phyloP scores from a whole-genome alignment of 1,140 invertebrate genomes.

The Steinernema feltiae region DNA sequence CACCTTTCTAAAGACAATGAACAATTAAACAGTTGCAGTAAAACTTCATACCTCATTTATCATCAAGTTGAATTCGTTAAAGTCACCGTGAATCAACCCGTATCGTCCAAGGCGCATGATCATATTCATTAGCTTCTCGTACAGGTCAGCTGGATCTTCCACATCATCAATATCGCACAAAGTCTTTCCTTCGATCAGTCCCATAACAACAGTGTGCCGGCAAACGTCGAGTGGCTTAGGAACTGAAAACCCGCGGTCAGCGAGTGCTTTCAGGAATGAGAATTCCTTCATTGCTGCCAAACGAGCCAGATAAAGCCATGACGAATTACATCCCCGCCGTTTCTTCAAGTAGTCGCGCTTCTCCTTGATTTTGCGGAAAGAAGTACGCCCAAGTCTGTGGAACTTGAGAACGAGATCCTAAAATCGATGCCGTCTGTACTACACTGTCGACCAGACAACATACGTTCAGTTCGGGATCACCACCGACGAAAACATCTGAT shows the following conservation, averaged over 20 bases:
- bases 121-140: conserved; percentile 89
- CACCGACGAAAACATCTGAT: conserved; percentile 62
- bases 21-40: conserved; percentile 4
- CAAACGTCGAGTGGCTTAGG: conserved; percentile 90
- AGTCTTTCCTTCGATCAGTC: conserved; percentile 69
- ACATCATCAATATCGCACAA: conserved; percentile 74
- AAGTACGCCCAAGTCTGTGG: conserved; percentile 85
- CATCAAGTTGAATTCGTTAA: conserved; percentile 98
- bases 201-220: conserved; percentile 93
- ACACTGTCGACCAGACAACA: not conserved
- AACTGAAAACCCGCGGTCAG: conserved; percentile 83
- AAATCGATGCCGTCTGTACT: not conserved
- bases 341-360: conserved; percentile 94
- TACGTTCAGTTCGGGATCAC: conserved; percentile 45
- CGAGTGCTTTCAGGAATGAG: conserved; percentile 88
- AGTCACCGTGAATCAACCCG: conserved; percentile 96
- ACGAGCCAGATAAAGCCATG: conserved; percentile 96
- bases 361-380: conserved; percentile 89
- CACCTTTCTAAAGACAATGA: conserved; percentile 64
- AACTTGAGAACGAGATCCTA: conserved; percentile 77
- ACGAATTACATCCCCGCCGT: conserved; percentile 75
- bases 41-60: conserved; percentile 60
- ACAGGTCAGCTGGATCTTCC: conserved; percentile 72
- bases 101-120: conserved; percentile 78
- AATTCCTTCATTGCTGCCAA: conserved; percentile 95